Evolutionary conservation across 64 coral and sea anemone species (phyloP), one percentile per base, ranked within the genome.

Genomic region (Montipora efflorescens): DNA sequence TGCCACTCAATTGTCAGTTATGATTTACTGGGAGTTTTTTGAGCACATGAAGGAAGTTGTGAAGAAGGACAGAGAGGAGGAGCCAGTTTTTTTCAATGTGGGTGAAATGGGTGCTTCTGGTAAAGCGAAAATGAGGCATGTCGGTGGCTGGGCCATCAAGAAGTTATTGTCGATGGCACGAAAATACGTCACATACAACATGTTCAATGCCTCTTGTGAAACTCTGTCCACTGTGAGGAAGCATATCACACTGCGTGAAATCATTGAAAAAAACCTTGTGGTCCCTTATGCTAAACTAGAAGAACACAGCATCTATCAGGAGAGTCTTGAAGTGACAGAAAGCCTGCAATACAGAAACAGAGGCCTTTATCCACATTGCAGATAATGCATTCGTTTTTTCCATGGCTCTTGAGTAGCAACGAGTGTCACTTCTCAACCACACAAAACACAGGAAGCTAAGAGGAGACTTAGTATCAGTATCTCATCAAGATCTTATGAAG

Each of bases 101-200:
- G 25, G 25, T 28, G 25, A 28, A 28, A 1, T 28, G 25, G 25
- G 25, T 28, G 25, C 25, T 28, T 28, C 25, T 28, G 25, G 25
- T 73, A 28, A 28, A 69, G 74, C 19, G 21, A 18, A 59, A 75
- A 5, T 7, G 28, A 23, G 50, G 74, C 59, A 94, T 52, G 79
- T 94, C 25, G 93, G 87, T 7, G 87, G 79, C 23, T 94, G 93
- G 86, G 93, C 87, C 12, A 21, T 94, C 3, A 87, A 62, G 28
- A 94, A 82, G 45, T 68, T 89, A 22, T 13, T 94, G 79, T 48
- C 23, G 12, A 90, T 90, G 44, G 36, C 87, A 3, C 58, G 53
- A 19, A 62, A 77, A 4, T 83, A 84, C 83, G 79, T 94, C 0
- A 84, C 15, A 55, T 0, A 6, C 2, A 94, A 94, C 53, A 76